Evolutionary conservation across 2,797 vertebrate genomes (phyloP).

Genomic region (Sebastes diploproa): DNA sequence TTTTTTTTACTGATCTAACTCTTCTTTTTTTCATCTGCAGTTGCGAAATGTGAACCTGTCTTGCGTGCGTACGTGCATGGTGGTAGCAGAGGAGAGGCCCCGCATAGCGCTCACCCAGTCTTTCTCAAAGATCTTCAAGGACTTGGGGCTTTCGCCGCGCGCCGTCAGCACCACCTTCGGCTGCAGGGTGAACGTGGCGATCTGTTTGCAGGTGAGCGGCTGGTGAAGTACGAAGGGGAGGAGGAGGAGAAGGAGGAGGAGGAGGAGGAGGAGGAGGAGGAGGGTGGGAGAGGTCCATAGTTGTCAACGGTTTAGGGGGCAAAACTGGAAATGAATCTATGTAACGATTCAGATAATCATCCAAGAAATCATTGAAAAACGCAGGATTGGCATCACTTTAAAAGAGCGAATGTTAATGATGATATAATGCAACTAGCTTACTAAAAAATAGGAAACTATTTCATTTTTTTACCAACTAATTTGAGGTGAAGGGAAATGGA

Average conservation of each 20-base stretch:
- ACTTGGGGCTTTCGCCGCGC: conserved; percentile 92
- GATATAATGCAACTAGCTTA: background rate
- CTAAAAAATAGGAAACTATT: background rate
- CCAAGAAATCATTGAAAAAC: background rate
- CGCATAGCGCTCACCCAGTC: conserved; percentile 91
- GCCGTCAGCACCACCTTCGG: conserved; percentile 98
- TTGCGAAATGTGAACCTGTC: conserved; percentile 92
- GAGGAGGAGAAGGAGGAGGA: background rate
- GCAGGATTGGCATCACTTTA: background rate
- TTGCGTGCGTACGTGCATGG: conserved; percentile 96
- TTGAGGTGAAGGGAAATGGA: background rate
- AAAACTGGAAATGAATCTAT: background rate
- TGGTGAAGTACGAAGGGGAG: background rate
- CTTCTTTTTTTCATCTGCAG: conserved; percentile 63
- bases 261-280: too few species aligned
- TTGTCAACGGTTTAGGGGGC: background rate
- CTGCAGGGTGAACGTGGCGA: conserved; percentile 94
- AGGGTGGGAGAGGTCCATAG: background rate
- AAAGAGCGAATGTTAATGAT: background rate
- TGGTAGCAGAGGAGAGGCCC: conserved; percentile 95
- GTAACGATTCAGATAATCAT: background rate
- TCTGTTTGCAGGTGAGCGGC: conserved; percentile 93
- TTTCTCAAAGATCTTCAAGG: conserved; percentile 98
- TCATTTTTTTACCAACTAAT: background rate
- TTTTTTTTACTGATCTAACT: background rate